These are phyloP conservation scores for Folsomia manolachei DNA, from an alignment of 2,888 invertebrate species.

Conservation along the genomic window DNA sequence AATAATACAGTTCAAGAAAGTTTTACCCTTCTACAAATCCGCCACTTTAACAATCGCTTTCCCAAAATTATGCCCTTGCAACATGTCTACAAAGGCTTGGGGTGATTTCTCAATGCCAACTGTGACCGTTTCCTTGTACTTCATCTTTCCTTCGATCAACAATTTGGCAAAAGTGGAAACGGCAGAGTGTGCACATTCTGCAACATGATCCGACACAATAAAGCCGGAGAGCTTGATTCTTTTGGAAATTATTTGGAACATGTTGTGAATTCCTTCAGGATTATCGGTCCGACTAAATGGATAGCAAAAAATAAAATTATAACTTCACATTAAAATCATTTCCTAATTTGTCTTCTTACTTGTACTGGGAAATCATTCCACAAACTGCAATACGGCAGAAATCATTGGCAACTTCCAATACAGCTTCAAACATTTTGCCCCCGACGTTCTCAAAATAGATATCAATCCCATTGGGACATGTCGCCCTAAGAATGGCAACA, in stretches of 20 bases:
- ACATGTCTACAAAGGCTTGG: slow-evolving; percentile 20
- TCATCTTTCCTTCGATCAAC: slow-evolving; percentile 19
- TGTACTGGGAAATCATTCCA: slow-evolving; percentile 29
- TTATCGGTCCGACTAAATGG: background rate
- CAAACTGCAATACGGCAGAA: slow-evolving; percentile 21
- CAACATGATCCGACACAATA: slow-evolving; percentile 14
- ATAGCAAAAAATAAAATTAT: background rate
- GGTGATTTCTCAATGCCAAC: slow-evolving; percentile 19
- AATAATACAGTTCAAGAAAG: no score
- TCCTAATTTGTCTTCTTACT: background rate
- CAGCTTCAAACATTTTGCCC: slow-evolving; percentile 25
- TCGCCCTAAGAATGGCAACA: slow-evolving; percentile 14
- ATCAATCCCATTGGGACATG: slow-evolving; percentile 27
- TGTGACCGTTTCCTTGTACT: slow-evolving; percentile 15
- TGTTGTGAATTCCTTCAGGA: slow-evolving; percentile 8
- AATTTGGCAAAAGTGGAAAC: slow-evolving; percentile 14
- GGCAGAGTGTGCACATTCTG: background rate
- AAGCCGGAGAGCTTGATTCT: slow-evolving; percentile 16
- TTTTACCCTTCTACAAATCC: no score
- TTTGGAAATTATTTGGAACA: slow-evolving; percentile 10
- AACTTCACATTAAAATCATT: background rate
- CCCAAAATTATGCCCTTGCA: slow-evolving; percentile 27
- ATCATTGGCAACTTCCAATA: slow-evolving; percentile 17
- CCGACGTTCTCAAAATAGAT: slow-evolving; percentile 28
- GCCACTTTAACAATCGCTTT: slow-evolving; percentile 28